Base-by-base conservation (phyloP, 2,888 invertebrate species). In the Pristionchus maxplancki region DNA sequence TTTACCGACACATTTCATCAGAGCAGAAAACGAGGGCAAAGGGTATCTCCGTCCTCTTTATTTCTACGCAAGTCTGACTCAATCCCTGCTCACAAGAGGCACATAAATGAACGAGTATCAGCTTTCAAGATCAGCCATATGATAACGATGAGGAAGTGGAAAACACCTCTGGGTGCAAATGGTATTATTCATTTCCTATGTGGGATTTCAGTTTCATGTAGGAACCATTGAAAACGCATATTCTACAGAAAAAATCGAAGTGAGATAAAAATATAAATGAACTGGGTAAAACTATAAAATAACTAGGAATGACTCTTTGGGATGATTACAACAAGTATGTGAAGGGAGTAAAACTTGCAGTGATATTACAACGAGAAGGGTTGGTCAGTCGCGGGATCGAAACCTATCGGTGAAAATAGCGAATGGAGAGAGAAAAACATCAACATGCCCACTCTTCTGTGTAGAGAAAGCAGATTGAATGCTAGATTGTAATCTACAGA, bases 1-100 rank as follows among this genome's bases (percentile, higher is more conserved):
- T 40, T 37, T 6, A 31, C 24, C 20, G 37, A 13, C 15, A 17
- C 40, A 74, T 74, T 74, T 74, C 74, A 74, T 74, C 74, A 40
- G 74, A 74, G 74, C n/a, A n/a, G n/a, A n/a, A n/a, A 48, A 78
- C 48, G 78, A 48, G 78, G 78, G 78, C 78, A 78, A 78, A 78
- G 78, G 78, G 78, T 78, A 78, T 48, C 78, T 28, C 71, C 71
- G 71, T 71, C 37, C 71, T 37, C 71, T 6, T 44, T 15, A 20
- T n/a, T 13, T 48, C 78, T 9, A 48, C 40, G 48, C 17, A 78
- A 78, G n/a, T 78, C 40, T 78, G 78, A 78, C 78, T 78, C 78
- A 78, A 44, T 44, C 44, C n/a, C 71, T 11, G 28, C 78, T 78
- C 44, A 44, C 24, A 44, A 40, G 20, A 28, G 78, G 20, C 78